Evolutionary conservation across 2,113 vertebrate species (phyloP).

Genomic region (Machaerirhynchus nigripectus): DNA sequence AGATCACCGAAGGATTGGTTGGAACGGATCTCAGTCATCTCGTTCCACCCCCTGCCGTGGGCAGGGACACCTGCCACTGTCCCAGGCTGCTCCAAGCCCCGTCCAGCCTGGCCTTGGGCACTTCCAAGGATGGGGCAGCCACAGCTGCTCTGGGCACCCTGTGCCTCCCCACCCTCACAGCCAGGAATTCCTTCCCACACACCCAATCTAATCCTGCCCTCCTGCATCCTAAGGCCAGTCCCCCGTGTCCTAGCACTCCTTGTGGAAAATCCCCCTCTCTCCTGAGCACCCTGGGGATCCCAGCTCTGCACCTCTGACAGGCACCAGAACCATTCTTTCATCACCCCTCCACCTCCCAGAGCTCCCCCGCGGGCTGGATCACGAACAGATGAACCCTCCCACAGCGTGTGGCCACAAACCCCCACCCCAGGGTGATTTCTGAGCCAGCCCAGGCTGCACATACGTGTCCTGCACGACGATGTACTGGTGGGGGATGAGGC

Average conservation of each 20-base stretch:
- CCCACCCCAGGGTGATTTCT: neutral
- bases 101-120: neutral
- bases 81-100: neutral
- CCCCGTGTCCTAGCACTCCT: neutral
- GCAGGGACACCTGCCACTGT: neutral
- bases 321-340: neutral
- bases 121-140: neutral
- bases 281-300: neutral
- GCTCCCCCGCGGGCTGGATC: neutral
- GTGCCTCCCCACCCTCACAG: neutral
- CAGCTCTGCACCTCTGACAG: neutral
- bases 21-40: neutral
- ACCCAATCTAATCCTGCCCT: neutral
- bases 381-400: neutral
- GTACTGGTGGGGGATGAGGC: slow-evolving; percentile 94
- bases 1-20: neutral
- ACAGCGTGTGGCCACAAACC: rapidly evolving
- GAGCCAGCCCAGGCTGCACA: neutral
- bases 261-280: neutral
- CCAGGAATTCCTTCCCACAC: neutral
- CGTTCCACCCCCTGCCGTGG: neutral
- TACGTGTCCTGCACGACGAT: slow-evolving; percentile 94
- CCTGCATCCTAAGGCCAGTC: neutral
- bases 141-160: neutral
- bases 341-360: rapidly evolving